A percentile compares a stretch with the other conserved stretches of the same genome.
phyloP scores from a whole-genome alignment of 2,888 invertebrate species.

The Onchidella celtica region DNA sequence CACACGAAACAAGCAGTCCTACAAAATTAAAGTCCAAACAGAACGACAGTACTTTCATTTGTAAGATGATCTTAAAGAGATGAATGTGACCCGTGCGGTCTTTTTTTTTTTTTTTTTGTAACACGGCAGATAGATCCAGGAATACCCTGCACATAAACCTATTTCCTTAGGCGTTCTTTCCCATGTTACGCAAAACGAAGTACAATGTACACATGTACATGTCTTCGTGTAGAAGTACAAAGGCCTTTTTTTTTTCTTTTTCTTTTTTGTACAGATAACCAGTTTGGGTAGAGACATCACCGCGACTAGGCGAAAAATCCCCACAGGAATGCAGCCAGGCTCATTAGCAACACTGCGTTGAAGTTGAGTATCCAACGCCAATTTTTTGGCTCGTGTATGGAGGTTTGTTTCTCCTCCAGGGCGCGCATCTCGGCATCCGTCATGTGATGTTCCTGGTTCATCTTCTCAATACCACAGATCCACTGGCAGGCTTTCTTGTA shows the following conservation, averaged over 20 bases:
- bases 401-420: slow-evolving; percentile 70
- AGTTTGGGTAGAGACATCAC: too few relatives aligned
- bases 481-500: slow-evolving; percentile 73
- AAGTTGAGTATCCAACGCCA: slow-evolving; percentile 76
- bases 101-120: too few relatives aligned
- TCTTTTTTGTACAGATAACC: too few relatives aligned
- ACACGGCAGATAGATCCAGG: background rate
- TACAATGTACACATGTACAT: too few relatives aligned
- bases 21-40: too few relatives aligned
- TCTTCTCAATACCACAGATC: slow-evolving; percentile 80
- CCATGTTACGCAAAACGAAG: too few relatives aligned
- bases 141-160: background rate
- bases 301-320: slow-evolving; percentile 74
- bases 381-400: slow-evolving; percentile 77
- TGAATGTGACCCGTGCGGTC: too few relatives aligned
- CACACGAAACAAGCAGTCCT: too few relatives aligned
- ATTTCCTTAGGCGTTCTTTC: background rate
- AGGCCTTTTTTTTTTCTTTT: too few relatives aligned
- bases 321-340: slow-evolving; percentile 77
- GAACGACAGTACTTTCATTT: too few relatives aligned
- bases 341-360: slow-evolving; percentile 78
- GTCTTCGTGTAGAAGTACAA: too few relatives aligned
- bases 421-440: slow-evolving; percentile 70
- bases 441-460: slow-evolving; percentile 59
- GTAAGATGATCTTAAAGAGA: too few relatives aligned